phyloP scores from a whole-genome alignment of 2,113 vertebrate species.

The Haplotaxodon microlepis region DNA sequence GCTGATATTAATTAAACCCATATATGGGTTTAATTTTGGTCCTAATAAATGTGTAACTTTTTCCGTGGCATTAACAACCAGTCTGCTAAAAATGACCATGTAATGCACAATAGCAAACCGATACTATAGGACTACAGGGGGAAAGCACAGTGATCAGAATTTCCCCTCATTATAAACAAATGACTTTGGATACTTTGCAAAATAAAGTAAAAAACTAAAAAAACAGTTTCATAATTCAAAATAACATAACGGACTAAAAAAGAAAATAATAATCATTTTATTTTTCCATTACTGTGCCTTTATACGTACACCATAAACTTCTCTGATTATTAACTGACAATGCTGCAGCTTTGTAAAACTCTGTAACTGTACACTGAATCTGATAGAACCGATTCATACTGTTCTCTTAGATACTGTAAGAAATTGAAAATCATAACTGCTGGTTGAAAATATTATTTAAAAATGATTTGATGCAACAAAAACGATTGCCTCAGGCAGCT shows the following conservation, averaged over 20 bases:
- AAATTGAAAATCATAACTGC: not conserved
- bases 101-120: rapidly evolving
- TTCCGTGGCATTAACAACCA: not conserved
- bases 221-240: not conserved
- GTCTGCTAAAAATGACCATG: not conserved
- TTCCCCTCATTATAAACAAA: not conserved
- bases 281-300: not conserved
- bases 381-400: rapidly evolving
- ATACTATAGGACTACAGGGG: not conserved
- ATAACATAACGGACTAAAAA: not conserved
- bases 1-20: not conserved
- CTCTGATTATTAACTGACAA: not conserved
- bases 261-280: not conserved
- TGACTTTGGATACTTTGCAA: not conserved
- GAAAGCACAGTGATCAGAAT: not conserved
- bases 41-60: not conserved
- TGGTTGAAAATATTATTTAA: not conserved
- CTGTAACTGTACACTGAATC: not conserved
- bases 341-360: not conserved
- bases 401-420: not conserved
- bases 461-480: not conserved
- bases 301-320: not conserved
- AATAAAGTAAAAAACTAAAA: not conserved
- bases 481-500: not conserved
- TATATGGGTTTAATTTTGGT: not conserved